phyloP scores from a whole-genome alignment of 2,888 invertebrate species.

The Trachelus troglodyta region DNA sequence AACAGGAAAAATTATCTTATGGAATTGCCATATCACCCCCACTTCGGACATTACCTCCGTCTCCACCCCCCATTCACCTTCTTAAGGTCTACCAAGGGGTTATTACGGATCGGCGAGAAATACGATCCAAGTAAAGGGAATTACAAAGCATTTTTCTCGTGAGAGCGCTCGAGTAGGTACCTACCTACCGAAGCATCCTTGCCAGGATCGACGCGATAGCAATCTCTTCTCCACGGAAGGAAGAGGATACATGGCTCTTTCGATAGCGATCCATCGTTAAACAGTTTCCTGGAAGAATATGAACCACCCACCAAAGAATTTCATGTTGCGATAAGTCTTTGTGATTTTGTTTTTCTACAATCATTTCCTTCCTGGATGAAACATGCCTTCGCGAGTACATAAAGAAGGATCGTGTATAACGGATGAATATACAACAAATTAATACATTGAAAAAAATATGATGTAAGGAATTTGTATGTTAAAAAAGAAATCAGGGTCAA shows the following conservation, averaged over 20 bases:
- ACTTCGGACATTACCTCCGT: not conserved
- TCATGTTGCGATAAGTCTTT: not conserved
- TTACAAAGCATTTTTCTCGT: not conserved
- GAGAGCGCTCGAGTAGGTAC: not conserved
- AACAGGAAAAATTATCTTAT: not conserved
- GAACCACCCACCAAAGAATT: not conserved
- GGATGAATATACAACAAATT: not conserved
- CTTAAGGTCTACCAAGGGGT: not conserved
- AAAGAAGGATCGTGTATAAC: not conserved
- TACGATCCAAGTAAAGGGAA: not conserved
- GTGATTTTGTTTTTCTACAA: constrained; percentile 12
- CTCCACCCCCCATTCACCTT: not conserved
- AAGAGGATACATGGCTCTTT: not conserved
- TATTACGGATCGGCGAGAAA: constrained; percentile 6
- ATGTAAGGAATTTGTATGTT: not conserved
- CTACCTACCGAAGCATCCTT: not conserved
- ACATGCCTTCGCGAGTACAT: not conserved
- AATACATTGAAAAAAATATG: not conserved
- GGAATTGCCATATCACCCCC: not conserved
- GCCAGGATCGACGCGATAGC: not conserved
- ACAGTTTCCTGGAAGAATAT: not conserved
- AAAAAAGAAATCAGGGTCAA: not conserved
- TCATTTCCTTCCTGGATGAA: constrained; percentile 4
- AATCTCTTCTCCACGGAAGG: not conserved
- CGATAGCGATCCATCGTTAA: not conserved